These are phyloP conservation scores for Pelvicachromis taeniatus DNA, from an alignment of 2,113 vertebrate genomes.

Conservation along the genomic window DNA sequence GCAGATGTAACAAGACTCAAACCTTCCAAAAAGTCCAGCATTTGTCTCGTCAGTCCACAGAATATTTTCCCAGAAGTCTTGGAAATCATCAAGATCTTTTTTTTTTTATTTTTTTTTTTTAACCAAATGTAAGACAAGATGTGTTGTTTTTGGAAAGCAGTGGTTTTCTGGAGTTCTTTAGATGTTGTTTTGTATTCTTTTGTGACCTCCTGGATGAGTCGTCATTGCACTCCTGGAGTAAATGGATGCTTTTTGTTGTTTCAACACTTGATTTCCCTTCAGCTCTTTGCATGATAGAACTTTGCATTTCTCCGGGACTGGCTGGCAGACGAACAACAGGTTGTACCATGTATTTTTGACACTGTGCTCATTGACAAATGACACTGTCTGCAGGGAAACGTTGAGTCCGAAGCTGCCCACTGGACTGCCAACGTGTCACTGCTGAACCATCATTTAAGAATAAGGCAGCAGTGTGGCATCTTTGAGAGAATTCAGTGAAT, in stretches of 20 bases:
- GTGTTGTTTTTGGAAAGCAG: background rate
- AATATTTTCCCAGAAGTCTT: background rate
- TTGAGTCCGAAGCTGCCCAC: background rate
- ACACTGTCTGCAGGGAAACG: background rate
- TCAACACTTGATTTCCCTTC: background rate
- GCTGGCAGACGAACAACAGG: background rate
- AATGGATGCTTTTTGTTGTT: background rate
- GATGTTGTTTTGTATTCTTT: background rate
- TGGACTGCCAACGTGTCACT: accelerated
- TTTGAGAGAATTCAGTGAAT: background rate
- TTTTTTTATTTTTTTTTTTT: background rate
- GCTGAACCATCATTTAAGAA: background rate
- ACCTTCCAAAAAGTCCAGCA: background rate
- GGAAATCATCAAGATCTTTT: background rate
- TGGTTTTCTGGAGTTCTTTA: background rate
- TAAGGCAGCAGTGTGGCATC: background rate
- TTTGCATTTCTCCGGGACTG: background rate
- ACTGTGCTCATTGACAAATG: background rate
- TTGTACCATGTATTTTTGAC: background rate
- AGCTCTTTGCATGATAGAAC: background rate
- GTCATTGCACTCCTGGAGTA: background rate
- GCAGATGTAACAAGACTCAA: background rate
- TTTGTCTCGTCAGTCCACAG: background rate
- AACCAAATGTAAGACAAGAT: background rate
- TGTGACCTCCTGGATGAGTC: background rate